Evolutionary conservation across 2,113 vertebrate species (phyloP).

Genomic region (Chloroceryle aenea): DNA sequence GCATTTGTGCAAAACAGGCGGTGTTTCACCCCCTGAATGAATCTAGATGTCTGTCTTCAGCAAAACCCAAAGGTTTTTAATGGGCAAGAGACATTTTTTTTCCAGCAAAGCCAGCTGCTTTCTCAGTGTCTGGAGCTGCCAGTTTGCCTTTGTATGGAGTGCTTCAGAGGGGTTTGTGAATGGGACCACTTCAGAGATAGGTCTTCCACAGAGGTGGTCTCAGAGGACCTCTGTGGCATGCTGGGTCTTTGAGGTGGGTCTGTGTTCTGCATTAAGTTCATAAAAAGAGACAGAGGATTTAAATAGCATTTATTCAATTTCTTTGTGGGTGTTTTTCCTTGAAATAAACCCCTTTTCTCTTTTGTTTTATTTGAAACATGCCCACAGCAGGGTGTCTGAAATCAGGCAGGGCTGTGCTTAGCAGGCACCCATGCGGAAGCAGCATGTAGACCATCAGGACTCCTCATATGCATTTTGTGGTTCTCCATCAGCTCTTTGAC

Average conservation of each 20-base stretch:
- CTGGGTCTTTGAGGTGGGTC: neutral
- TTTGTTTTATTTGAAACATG: slow-evolving; percentile 37
- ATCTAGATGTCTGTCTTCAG: neutral
- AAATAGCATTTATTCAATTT: slow-evolving; percentile 20
- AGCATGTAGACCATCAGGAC: neutral
- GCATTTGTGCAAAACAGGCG: neutral
- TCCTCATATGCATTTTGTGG: neutral
- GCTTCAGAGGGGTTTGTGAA: neutral
- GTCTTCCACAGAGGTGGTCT: neutral
- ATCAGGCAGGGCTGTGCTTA: neutral
- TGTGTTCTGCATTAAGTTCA: neutral
- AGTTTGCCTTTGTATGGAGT: neutral
- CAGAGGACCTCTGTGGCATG: neutral
- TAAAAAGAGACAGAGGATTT: neutral
- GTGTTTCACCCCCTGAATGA: neutral
- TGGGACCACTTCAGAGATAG: neutral
- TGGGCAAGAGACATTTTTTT: neutral
- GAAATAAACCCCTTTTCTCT: slow-evolving; percentile 14
- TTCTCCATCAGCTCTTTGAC: neutral
- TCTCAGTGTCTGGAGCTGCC: neutral
- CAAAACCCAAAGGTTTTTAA: neutral
- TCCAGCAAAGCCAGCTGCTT: neutral
- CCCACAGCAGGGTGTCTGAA: neutral
- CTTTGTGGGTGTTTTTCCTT: neutral
- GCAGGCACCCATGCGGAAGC: neutral